These are phyloP conservation scores for Drosophila biarmipes DNA, from an alignment of 1,140 invertebrate species.

Conservation along the genomic window DNA sequence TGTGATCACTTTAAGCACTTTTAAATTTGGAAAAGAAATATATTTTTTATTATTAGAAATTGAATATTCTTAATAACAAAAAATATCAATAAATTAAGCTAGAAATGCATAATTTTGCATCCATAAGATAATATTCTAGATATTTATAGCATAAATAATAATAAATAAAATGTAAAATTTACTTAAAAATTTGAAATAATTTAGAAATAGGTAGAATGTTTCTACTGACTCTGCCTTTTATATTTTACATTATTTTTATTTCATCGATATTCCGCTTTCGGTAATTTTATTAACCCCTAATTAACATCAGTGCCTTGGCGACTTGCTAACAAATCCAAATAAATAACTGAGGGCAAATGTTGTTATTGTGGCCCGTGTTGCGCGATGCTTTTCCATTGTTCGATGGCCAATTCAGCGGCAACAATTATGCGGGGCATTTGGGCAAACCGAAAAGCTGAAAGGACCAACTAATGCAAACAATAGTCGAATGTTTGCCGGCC, in stretches of 20 bases:
- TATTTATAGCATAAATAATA: too few relatives aligned
- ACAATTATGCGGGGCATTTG: constrained; percentile 46
- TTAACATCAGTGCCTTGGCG: constrained; percentile 14
- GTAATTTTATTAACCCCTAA: constrained; percentile 1
- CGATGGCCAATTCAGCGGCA: constrained; percentile 45
- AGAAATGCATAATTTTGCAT: too few relatives aligned
- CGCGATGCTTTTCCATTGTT: constrained; percentile 51
- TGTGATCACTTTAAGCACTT: too few relatives aligned
- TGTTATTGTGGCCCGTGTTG: constrained; percentile 30
- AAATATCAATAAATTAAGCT: too few relatives aligned
- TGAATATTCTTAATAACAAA: neutral
- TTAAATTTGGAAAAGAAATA: too few relatives aligned
- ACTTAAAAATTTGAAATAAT: too few relatives aligned
- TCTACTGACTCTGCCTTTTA: too few relatives aligned
- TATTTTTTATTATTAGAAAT: neutral
- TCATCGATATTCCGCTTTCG: neutral
- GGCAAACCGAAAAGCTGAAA: constrained; percentile 24
- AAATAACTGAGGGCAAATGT: constrained; percentile 52
- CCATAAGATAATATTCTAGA: too few relatives aligned
- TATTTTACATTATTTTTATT: neutral
- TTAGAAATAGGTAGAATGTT: too few relatives aligned
- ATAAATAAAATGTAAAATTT: too few relatives aligned
- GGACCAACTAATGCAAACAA: constrained; percentile 62
- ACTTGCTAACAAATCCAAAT: constrained; percentile 32
- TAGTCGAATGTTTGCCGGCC: constrained; percentile 50